These are phyloP conservation scores for Drosophila santomea DNA, from an alignment of 1,140 invertebrate genomes.

Conservation along the genomic window DNA sequence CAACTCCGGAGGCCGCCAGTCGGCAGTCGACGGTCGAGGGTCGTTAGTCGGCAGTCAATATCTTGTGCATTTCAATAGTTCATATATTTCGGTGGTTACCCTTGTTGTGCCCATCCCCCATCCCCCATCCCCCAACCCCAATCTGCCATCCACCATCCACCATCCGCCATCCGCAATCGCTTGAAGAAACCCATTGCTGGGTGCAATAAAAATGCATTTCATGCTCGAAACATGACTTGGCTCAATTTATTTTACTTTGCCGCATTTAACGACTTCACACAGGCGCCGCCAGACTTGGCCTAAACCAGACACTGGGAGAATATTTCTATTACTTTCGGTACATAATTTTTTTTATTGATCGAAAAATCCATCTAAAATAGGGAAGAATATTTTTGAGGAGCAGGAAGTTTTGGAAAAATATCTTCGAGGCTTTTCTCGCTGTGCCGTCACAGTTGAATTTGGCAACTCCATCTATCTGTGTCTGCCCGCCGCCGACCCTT, in stretches of 20 bases:
- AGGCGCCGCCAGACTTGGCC: constrained; percentile 45
- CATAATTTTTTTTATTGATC: not conserved
- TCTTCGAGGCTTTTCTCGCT: not conserved
- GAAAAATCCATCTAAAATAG: too few species aligned
- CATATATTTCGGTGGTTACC: constrained; percentile 56
- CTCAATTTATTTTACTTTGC: constrained; percentile 82
- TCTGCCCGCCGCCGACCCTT: constrained; percentile 15
- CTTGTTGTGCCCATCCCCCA: constrained; percentile 18
- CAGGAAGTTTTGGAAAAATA: too few species aligned
- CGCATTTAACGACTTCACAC: constrained; percentile 83
- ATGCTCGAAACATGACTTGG: constrained; percentile 80
- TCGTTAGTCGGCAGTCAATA: constrained; percentile 59
- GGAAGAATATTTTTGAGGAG: too few species aligned
- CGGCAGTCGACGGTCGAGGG: constrained; percentile 10
- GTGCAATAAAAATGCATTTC: constrained; percentile 80
- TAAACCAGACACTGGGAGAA: constrained; percentile 21
- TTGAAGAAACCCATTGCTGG: constrained; percentile 24
- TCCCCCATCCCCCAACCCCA: not conserved
- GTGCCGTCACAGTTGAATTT: constrained; percentile 31
- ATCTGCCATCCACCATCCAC: not conserved
- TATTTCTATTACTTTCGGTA: not conserved
- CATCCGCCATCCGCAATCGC: not conserved
- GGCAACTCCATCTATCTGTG: constrained; percentile 51
- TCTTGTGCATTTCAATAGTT: constrained; percentile 70
- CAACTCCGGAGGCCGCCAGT: constrained; percentile 37